These are phyloP conservation scores for Platerodrilus igneus DNA, from an alignment of 2,888 invertebrate genomes.

Conservation along the genomic window DNA sequence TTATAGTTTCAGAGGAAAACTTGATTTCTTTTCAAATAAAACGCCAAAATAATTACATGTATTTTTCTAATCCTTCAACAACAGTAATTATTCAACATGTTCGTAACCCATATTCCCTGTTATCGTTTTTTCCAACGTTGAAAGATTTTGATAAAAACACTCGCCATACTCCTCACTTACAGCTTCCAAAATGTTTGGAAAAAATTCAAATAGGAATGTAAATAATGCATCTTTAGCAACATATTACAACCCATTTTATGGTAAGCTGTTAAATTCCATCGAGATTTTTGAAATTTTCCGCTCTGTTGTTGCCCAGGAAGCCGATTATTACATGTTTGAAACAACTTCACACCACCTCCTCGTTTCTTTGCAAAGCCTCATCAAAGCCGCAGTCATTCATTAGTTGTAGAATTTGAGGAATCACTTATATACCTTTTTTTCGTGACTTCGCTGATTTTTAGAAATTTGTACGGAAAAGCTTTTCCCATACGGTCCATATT, in stretches of 20 bases:
- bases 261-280: slow-evolving; percentile 16
- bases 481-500: slow-evolving; percentile 9
- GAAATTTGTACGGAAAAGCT: slow-evolving; percentile 16
- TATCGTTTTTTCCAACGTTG: slow-evolving; percentile 38
- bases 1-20: not conserved
- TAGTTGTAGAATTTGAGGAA: slow-evolving; percentile 20
- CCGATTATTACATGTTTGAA: slow-evolving; percentile 8
- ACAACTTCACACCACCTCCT: slow-evolving; percentile 16
- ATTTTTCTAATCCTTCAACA: slow-evolving; percentile 29
- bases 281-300: slow-evolving; percentile 17
- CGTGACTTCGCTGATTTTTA: slow-evolving; percentile 17
- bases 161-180: slow-evolving; percentile 38
- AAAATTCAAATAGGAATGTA: slow-evolving; percentile 33
- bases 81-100: slow-evolving; percentile 39
- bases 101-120: slow-evolving; percentile 36
- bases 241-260: slow-evolving; percentile 29
- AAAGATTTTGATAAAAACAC: slow-evolving; percentile 40
- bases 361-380: slow-evolving; percentile 10
- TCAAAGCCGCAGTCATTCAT: slow-evolving; percentile 17
- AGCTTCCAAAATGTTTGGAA: slow-evolving; percentile 36
- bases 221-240: slow-evolving; percentile 34
- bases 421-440: slow-evolving; percentile 17
- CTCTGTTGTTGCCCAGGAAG: slow-evolving; percentile 23
- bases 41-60: slow-evolving; percentile 3
- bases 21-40: slow-evolving; percentile 2